Evolutionary conservation across 2,113 vertebrate genomes (phyloP), one percentile per base, ranked within the genome.

Genomic region (Periophthalmodon schlosseri): DNA sequence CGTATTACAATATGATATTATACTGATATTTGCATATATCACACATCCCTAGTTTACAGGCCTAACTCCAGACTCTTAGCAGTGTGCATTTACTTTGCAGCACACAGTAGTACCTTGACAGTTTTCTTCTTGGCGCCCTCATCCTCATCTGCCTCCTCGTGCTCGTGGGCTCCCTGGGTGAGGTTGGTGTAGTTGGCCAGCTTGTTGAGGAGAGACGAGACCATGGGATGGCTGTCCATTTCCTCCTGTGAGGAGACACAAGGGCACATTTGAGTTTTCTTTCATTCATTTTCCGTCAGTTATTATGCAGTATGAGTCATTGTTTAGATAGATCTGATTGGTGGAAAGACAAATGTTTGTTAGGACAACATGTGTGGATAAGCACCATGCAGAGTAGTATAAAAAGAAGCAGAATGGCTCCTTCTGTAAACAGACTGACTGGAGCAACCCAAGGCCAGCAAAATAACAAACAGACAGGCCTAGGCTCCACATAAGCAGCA

Each of bases 171-270:
- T 21, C 98, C 98, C 91, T 99, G 98, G 72, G 95, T 95, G 75
- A 99, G 93, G 80, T 98, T 99, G 47, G 97, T 99, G 89, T 99
- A 99, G 90, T 97, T 98, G 23, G 96, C 96, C 79, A 99, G 91
- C 86, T 97, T 99, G 83, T 96, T 96, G 85, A 99, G 96, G 76
- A 99, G 94, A 0, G 97, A 98, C 4, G 98, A 97, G 84, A 99
- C 98, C 98, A 99, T 98, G 79, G 98, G 98, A 82, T 97, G 96
- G 85, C 96, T 99, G 88, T 99, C 98, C 96, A 99, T 98, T 86
- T 99, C 98, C 78, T 99, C 98, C 98, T 99, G 89, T 86, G 85
- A 65, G 14, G 11, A 18, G 5, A 4, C 7, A 20, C 39, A 44
- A 44, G 8, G 52, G 18, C 52, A 56, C 52, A 21, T 8, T 44